Base-by-base conservation (phyloP, 2,113 vertebrate genomes). In the Bettongia penicillata region DNA sequence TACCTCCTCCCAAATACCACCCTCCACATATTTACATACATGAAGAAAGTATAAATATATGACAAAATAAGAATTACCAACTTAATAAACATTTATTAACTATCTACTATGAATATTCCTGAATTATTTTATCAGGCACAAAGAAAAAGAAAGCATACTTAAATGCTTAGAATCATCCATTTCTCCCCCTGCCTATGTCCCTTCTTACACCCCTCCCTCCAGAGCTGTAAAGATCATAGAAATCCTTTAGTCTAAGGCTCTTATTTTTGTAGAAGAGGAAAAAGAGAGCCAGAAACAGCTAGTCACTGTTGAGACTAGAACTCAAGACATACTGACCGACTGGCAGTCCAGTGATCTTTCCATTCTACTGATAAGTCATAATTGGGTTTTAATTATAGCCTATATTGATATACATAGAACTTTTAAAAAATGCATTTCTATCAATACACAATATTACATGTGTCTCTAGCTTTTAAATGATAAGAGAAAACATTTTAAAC, bases 61-160 rank as follows among this genome's bases (percentile, higher is more conserved):
- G 47, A 16, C 53, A 93, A 94, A 94, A 93, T 77, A 49, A 95
- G 52, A 95, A 93, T 90, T 51, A 93, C 26, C 12, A 37, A 93
- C 89, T 91, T 89, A 47, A 68, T 31, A 68, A 68, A 68, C 31
- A 68, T 68, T 68, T 37, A 61, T 68, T 68, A 68, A 68, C 31
- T 68, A 28, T 31, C 31, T 37, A 26, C 24, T 68, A 68, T 68
- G 31, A 16, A 37, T 68, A 68, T 68, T 37, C 37, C 61, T 37
- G 37, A 68, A 68, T 37, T 68, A 57, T 31, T 57, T 57, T 57
- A 68, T 68, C 31, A 68, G 61, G 12, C 14, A 77, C 37, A 77
- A 3, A n/a, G 37, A n/a, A 77, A n/a, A 77, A n/a, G 37, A 77
- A 77, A 77, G 5, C 14, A 77, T n/a, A 22, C 68, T n/a, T 77